Conservation (phyloP, 2,797 vertebrate species). For the Dermochelys coriacea region DNA sequence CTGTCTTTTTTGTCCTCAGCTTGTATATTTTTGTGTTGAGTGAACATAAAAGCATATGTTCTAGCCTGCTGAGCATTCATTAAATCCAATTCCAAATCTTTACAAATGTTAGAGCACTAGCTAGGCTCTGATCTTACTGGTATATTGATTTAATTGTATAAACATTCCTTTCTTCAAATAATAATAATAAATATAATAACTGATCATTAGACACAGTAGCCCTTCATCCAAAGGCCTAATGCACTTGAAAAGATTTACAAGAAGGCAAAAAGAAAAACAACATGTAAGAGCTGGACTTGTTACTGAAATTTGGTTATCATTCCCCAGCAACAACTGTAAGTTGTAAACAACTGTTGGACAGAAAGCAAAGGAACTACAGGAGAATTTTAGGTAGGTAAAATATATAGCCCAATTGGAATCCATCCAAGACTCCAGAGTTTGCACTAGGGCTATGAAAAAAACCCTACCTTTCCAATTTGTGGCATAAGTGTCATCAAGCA, state of each 20-base stretch:
- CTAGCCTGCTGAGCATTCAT: conserved; percentile 73
- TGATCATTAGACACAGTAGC: conserved; percentile 35
- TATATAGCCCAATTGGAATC: background rate
- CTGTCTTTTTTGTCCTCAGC: conserved; percentile 53
- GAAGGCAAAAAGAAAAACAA: background rate
- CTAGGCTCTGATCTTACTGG: conserved; percentile 61
- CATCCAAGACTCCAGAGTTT: background rate
- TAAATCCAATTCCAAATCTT: conserved; percentile 74
- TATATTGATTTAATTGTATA: conserved; percentile 70
- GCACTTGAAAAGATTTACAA: conserved; percentile 4
- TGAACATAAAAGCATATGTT: conserved; percentile 69
- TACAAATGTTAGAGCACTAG: conserved; percentile 62
- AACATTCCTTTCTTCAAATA: conserved; percentile 60
- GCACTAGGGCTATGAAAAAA: background rate
- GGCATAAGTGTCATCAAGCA: background rate
- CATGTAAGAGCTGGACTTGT: background rate
- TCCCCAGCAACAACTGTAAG: too few species aligned
- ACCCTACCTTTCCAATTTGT: background rate
- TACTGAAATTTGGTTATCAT: background rate
- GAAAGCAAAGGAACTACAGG: background rate
- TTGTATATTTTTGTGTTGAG: conserved; percentile 71
- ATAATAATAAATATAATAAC: conserved; percentile 56
- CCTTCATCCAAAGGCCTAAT: conserved; percentile 21
- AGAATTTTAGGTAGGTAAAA: background rate
- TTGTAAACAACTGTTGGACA: background rate